Conservation (phyloP, 2,888 invertebrate genomes). For the Brenthis daphne region DNA sequence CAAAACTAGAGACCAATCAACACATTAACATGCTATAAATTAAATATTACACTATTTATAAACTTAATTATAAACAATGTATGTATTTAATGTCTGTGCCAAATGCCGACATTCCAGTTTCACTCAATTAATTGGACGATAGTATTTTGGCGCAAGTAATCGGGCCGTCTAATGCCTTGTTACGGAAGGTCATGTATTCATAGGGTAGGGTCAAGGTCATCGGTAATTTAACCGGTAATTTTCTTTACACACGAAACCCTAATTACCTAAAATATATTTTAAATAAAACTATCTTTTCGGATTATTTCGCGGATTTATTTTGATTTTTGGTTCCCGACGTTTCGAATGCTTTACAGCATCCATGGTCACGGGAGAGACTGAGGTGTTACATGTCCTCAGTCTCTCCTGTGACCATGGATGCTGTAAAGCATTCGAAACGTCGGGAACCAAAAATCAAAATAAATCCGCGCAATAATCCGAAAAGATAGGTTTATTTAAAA, state of each 20-base stretch:
- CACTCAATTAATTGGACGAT: constrained; percentile 16
- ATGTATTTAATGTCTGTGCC: neutral
- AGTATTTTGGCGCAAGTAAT: constrained; percentile 19
- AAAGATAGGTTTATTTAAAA: too few relatives aligned
- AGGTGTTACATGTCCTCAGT: too few relatives aligned
- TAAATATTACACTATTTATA: neutral
- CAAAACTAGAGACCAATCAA: neutral
- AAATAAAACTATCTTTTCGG: too few relatives aligned
- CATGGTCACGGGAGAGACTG: too few relatives aligned
- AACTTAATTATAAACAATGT: constrained; percentile 17
- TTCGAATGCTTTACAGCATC: too few relatives aligned
- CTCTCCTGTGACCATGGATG: too few relatives aligned
- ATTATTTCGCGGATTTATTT: too few relatives aligned
- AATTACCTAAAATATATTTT: neutral
- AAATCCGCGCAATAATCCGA: too few relatives aligned
- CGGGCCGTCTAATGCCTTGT: constrained; percentile 4
- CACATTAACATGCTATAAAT: too few relatives aligned
- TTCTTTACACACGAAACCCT: constrained; percentile 2
- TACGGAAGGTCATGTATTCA: constrained; percentile 26
- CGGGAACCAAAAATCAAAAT: too few relatives aligned
- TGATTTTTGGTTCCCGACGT: too few relatives aligned
- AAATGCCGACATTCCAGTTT: constrained; percentile 15
- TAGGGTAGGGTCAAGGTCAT: constrained; percentile 17
- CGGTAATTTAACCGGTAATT: neutral
- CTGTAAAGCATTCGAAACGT: too few relatives aligned